Evolutionary conservation across 2,797 vertebrate genomes (phyloP), one percentile per base, ranked within the genome.

Genomic region (Philypnodon macrostomus): DNA sequence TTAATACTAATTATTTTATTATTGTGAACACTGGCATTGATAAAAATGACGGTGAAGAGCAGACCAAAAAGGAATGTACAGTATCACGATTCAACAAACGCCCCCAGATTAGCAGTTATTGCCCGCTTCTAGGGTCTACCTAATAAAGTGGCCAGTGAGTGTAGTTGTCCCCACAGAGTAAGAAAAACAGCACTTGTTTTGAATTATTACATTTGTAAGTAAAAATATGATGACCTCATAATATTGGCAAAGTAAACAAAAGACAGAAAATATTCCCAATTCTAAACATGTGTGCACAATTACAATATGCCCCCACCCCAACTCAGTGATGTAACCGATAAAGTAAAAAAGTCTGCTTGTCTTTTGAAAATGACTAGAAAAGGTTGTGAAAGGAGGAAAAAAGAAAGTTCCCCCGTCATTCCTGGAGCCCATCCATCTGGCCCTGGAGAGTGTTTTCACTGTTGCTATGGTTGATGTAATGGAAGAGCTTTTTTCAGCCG

Each of bases 401-500:
- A 48, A 42, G 53, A 75, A 60, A 66, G 53, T 67, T 83, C 55
- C 67, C 47, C 53, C 50, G 8, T 49, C 67, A 50, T 16, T 30
- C 56, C 55, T 83, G 79, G 81, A 81, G 63, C 45, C 52, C 47
- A 58, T 72, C 75, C 75, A 73, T 58, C 26, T 76, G 81, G 77
- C 75, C 58, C 52, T 51, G 52, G 57, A 54, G 34, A 71, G 12
- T 85, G 84, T 88, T 89, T 85, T 86, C 68, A 56, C 63, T 49
- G 81, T 80, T 88, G 82, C 81, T 85, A 89, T 55, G 73, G 81
- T 75, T 88, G 89, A 91, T 80, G 88, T 88, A 80, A 91, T 88
- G 85, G 85, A 86, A 77, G 77, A 26, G 15, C n/a, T 39, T 21
- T 48, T 63, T 72, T 55, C 63, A 67, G 48, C 54, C 61, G 47